Base-by-base conservation (phyloP, 2,113 vertebrate species). In the Upupa epops region DNA sequence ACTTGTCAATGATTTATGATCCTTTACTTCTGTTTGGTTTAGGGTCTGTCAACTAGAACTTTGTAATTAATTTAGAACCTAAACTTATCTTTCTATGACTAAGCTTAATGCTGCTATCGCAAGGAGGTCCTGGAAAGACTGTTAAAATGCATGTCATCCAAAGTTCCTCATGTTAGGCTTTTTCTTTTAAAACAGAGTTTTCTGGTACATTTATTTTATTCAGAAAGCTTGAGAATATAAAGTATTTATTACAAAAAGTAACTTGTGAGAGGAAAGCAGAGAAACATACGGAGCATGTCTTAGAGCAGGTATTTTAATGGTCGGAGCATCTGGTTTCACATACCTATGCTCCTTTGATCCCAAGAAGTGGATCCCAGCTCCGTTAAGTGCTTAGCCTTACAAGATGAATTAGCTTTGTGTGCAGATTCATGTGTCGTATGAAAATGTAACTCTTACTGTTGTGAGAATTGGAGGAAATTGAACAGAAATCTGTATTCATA, bases 341-440 rank as follows among this genome's bases (percentile, higher is more conserved):
- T 81, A 86, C 37, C 46, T 59, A 5, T 61, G 32, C 24, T 88
- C 20, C 77, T 96, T 96, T 93, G 88, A 95, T 96, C 63, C 34
- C 28, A 86, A 51, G 40, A 80, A 89, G 90, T 87, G 83, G 95
- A 94, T 94, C 86, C 66, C 51, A 75, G 51, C 32, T 82, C 83
- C 72, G 75, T 83, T 93, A 89, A 70, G 46, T 69, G 45, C 42
- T 90, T 31, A 29, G 11, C n/a, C 45, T 32, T 91, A 68, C 19
- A 61, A 22, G 32, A 86, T 34, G 74, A 95, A 83, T 54, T 72
- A 86, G 17, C 4, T 77, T n/a, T 74, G n/a, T 71, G 37, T 68
- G 56, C 28, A 51, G 19, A 32, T 19, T 68, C 61, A 1, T 34
- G 55, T 40, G 31, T 51, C 63, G 32, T 61, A 37, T 64, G 61